Conservation (phyloP, 2,888 invertebrate genomes). For the Caenorhabditis doughertyi region DNA sequence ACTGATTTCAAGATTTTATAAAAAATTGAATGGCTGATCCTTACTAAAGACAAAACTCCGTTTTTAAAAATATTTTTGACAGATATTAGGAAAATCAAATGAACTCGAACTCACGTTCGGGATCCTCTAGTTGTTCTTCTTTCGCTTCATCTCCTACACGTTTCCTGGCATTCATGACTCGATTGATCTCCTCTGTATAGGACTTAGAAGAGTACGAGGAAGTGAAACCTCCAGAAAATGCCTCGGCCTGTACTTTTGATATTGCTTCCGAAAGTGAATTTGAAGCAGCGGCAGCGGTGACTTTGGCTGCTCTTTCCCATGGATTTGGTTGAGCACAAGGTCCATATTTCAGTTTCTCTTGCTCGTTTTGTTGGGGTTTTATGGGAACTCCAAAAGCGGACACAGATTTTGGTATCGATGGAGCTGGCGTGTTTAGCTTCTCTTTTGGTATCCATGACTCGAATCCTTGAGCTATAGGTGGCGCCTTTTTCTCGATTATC, state of each 20-base stretch:
- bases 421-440: constrained; percentile 37
- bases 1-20: too few relatives aligned
- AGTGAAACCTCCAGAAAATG: neutral
- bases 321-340: constrained; percentile 22
- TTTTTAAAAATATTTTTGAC: too few relatives aligned
- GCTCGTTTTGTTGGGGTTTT: constrained; percentile 11
- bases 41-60: too few relatives aligned
- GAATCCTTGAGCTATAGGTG: constrained; percentile 40
- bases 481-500: constrained; percentile 27
- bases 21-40: too few relatives aligned
- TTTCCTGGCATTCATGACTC: constrained; percentile 14
- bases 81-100: neutral
- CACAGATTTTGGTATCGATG: constrained; percentile 32
- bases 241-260: constrained; percentile 6
- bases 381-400: constrained; percentile 49
- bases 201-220: constrained; percentile 19
- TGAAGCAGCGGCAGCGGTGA: neutral
- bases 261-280: constrained; percentile 26
- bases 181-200: constrained; percentile 29
- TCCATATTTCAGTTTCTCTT: neutral
- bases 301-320: constrained; percentile 24
- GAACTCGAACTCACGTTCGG: constrained; percentile 23
- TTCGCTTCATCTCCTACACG: neutral
- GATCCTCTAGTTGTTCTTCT: neutral
- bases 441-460: constrained; percentile 60